These are phyloP conservation scores for Agapostemon virescens DNA, from an alignment of 2,888 invertebrate genomes.

Conservation along the genomic window DNA sequence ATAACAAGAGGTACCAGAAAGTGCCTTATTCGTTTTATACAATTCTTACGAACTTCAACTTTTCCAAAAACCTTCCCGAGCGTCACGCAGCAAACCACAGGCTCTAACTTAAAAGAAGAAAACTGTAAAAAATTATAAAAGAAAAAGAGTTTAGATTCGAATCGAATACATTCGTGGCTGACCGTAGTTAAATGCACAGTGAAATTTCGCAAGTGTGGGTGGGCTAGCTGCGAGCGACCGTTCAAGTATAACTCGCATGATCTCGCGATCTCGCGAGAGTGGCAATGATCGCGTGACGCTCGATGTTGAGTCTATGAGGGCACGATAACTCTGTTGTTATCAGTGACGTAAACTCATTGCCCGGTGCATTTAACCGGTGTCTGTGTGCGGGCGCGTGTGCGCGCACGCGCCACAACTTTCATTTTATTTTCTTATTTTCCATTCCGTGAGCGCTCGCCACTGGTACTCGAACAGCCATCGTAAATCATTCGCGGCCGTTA, in stretches of 20 bases:
- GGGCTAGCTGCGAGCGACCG: not conserved
- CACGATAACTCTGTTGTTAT: conserved; percentile 54
- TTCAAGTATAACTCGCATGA: not conserved
- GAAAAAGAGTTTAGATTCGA: too few species aligned
- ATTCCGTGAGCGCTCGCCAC: not conserved
- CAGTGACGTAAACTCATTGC: conserved; percentile 45
- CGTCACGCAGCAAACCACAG: too few species aligned
- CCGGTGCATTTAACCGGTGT: not conserved
- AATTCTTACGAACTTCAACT: too few species aligned
- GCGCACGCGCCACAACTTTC: not conserved
- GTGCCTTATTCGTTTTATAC: too few species aligned
- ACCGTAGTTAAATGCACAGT: not conserved
- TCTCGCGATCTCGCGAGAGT: conserved; percentile 1
- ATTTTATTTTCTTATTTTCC: not conserved
- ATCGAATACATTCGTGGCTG: too few species aligned
- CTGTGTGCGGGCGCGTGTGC: not conserved
- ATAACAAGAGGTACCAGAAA: too few species aligned
- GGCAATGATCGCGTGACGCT: conserved; percentile 21
- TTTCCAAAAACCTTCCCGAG: too few species aligned
- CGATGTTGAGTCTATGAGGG: conserved; percentile 60
- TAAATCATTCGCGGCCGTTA: conserved; percentile 28
- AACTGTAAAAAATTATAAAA: too few species aligned
- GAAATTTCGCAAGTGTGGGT: not conserved
- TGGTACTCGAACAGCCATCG: too few species aligned
- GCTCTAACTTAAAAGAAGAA: too few species aligned